Evolutionary conservation across 1,140 invertebrate species (phyloP), one percentile per base, ranked within the genome.

Genomic region (Palaemon carinicauda): DNA sequence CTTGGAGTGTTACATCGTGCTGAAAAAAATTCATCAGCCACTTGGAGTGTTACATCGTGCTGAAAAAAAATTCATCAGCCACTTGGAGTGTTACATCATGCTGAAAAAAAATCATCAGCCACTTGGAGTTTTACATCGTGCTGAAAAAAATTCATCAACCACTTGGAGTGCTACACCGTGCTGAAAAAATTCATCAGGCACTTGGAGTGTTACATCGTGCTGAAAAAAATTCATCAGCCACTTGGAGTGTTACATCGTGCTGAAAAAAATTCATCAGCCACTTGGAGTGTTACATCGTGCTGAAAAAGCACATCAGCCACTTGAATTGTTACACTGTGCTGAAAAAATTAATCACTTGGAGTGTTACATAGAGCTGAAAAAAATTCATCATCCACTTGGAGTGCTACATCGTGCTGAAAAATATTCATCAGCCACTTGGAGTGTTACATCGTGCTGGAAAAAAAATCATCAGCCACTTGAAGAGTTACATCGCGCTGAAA

Each of bases 171-270:
- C n/a, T 41, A 41, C 33, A 41, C 9, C 41, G 12, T 41, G 41
- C 9, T 41, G n/a, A n/a, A n/a, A n/a, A n/a, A n/a, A n/a, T n/a
- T 69, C 17, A 78, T 33, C 41, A 78, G 73, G n/a, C 71, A 29
- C n/a, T n/a, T 52, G 82, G 51, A 85, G 33, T 78, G 31, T 69
- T 27, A 85, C 82, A 85, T 69, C 73, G 33, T 33, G 33, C 74
- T 78, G 71, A n/a, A 50, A 50, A 21, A 24, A 51, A 14, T n/a
- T 33, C 5, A 51, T 19, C 17, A 19, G 41, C 71, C 19, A 19
- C 1, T 33, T 14, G 24, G 15, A 54, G 50, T 74, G 69, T n/a
- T 3, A 83, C 80, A 71, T 51, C 54, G 27, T 51, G 15, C 27
- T 50, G n/a, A 29, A 54, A 3, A 27, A 79, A 54, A n/a, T n/a